phyloP scores from a whole-genome alignment of 1,140 invertebrate species.

The Harpegnathos saltator region DNA sequence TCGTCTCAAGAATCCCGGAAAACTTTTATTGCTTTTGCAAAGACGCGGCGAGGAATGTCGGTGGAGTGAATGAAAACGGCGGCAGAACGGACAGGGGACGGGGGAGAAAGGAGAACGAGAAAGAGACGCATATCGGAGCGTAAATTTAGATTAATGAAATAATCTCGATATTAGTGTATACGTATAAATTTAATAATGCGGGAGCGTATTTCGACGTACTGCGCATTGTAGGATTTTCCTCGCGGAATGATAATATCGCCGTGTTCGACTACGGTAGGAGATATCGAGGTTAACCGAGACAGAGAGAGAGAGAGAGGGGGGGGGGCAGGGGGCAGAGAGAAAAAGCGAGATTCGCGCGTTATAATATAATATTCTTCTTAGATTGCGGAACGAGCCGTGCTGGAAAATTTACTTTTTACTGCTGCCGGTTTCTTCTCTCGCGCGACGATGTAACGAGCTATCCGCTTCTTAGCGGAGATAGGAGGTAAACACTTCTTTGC shows the following conservation, averaged over 20 bases:
- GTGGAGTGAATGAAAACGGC: background rate
- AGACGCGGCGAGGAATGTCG: background rate
- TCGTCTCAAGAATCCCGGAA: background rate
- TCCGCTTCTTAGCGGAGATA: too few relatives aligned
- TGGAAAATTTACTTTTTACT: conserved; percentile 35
- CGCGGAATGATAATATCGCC: background rate
- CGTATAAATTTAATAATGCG: conserved; percentile 17
- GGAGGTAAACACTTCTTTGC: conserved; percentile 49
- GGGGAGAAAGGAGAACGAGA: too few relatives aligned
- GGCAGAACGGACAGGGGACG: too few relatives aligned
- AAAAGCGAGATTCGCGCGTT: background rate
- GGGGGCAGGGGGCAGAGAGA: too few relatives aligned
- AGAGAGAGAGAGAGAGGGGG: too few relatives aligned
- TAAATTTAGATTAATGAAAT: background rate
- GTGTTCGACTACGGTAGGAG: background rate
- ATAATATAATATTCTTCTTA: conserved; percentile 31
- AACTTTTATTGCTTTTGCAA: conserved; percentile 3
- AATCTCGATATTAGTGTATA: conserved; percentile 8
- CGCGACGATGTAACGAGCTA: conserved; percentile 35
- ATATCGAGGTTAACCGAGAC: too few relatives aligned
- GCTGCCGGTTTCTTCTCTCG: conserved; percentile 16
- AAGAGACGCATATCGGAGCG: background rate
- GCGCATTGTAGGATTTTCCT: background rate
- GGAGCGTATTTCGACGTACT: background rate
- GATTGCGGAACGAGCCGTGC: background rate